A percentile compares a stretch with the other conserved stretches of the same genome.
Evolutionary conservation across 2,888 invertebrate species (phyloP).

Genomic region (Eulithis testata): DNA sequence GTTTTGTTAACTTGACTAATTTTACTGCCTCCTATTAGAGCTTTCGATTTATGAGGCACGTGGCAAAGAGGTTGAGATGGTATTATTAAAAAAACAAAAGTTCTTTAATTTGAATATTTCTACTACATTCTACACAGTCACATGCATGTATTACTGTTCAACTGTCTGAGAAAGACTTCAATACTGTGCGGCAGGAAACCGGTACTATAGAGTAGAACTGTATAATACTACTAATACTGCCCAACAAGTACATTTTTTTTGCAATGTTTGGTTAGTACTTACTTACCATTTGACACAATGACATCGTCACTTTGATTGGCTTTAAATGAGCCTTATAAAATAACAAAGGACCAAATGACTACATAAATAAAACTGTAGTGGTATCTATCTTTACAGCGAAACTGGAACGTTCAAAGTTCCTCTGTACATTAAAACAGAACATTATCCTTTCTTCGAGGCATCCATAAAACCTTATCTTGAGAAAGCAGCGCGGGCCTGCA

Average conservation of each 20-base stretch:
- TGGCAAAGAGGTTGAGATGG: conserved; percentile 33
- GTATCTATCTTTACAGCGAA: conserved; percentile 72
- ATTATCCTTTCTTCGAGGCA: conserved; percentile 81
- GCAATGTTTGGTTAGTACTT: too few species aligned
- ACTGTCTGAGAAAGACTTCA: too few species aligned
- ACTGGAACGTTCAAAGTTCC: conserved; percentile 64
- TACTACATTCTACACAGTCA: too few species aligned
- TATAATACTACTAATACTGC: too few species aligned
- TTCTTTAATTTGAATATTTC: neutral
- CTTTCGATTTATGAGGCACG: conserved; percentile 49
- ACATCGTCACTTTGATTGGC: neutral
- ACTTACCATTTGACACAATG: too few species aligned
- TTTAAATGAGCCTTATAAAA: neutral
- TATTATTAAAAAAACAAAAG: neutral
- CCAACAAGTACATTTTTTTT: too few species aligned
- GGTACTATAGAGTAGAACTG: too few species aligned
- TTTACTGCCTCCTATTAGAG: conserved; percentile 52
- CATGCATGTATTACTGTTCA: too few species aligned
- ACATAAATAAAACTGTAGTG: conserved; percentile 33
- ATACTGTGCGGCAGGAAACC: too few species aligned
- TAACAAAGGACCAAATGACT: conserved; percentile 21
- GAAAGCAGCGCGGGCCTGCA: conserved; percentile 78
- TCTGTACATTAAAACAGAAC: conserved; percentile 77
- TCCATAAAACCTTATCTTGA: conserved; percentile 80
- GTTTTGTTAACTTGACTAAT: conserved; percentile 58